Conservation (phyloP, 1,140 invertebrate species). For the Ephestia elutella region DNA sequence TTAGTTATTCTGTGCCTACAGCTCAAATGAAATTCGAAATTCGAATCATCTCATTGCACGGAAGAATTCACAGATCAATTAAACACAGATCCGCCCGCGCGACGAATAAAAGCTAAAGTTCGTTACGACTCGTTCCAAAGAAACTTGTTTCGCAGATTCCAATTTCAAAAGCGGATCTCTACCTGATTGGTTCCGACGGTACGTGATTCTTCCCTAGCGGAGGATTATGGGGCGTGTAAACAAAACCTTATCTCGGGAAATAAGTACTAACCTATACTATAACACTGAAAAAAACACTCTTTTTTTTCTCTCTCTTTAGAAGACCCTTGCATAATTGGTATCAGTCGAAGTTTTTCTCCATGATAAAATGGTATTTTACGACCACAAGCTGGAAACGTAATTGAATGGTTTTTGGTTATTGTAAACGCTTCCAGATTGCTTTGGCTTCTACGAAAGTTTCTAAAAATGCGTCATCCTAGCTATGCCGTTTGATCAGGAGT, state of each 20-base stretch:
- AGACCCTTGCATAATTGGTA: too few species aligned
- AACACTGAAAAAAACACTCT: too few species aligned
- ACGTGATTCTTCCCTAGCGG: slow-evolving; percentile 38
- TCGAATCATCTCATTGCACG: too few species aligned
- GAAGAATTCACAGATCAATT: not conserved
- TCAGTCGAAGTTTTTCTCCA: too few species aligned
- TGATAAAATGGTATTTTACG: too few species aligned
- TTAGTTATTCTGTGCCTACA: too few species aligned
- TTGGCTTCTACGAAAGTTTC: not conserved
- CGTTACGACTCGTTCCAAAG: slow-evolving; percentile 69
- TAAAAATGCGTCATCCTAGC: not conserved
- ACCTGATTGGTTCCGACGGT: slow-evolving; percentile 63
- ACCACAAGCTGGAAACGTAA: too few species aligned
- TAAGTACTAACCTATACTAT: too few species aligned
- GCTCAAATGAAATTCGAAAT: too few species aligned
- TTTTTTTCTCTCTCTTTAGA: too few species aligned
- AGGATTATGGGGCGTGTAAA: not conserved
- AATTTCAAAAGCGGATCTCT: slow-evolving; percentile 64
- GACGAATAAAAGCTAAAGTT: slow-evolving; percentile 67
- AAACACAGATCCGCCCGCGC: not conserved
- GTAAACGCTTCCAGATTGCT: too few species aligned
- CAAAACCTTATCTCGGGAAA: not conserved
- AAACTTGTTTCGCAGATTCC: slow-evolving; percentile 70
- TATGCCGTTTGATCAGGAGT: not conserved
- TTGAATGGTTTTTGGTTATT: too few species aligned